Evolutionary conservation across 2,797 vertebrate species (phyloP).

Genomic region (Heteromormyrus szaboi): DNA sequence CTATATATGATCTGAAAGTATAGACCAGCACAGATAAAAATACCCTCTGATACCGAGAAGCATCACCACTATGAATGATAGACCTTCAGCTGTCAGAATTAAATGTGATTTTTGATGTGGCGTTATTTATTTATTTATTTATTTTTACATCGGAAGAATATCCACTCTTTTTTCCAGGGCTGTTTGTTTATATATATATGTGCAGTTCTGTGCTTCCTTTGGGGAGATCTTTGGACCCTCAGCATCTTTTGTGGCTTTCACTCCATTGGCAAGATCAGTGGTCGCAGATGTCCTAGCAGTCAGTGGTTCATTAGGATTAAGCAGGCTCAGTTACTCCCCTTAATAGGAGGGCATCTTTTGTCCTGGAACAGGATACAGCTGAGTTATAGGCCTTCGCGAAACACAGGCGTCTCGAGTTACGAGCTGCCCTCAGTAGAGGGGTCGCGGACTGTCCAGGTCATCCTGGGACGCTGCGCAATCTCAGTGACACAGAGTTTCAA

Average conservation of each 20-base stretch:
- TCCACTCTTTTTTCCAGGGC: background rate
- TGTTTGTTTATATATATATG: background rate
- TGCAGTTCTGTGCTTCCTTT: background rate
- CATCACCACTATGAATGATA: background rate
- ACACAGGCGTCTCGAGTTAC: conserved; percentile 1
- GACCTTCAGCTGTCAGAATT: background rate
- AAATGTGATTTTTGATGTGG: background rate
- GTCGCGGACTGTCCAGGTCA: background rate
- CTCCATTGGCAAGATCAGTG: background rate
- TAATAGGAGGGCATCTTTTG: background rate
- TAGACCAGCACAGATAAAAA: background rate
- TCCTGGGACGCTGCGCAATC: background rate
- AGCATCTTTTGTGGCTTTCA: background rate
- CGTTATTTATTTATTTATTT: background rate
- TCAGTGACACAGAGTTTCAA: background rate
- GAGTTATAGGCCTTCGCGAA: background rate
- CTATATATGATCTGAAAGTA: background rate
- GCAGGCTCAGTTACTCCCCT: background rate
- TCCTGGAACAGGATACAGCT: background rate
- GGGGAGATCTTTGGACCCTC: background rate
- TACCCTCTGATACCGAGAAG: background rate
- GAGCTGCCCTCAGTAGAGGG: background rate
- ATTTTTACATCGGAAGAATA: background rate
- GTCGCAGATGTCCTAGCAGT: conserved; percentile 11
- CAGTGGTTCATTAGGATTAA: background rate